Evolutionary conservation across 2,113 vertebrate species (phyloP).

Genomic region (Antennarius striatus): DNA sequence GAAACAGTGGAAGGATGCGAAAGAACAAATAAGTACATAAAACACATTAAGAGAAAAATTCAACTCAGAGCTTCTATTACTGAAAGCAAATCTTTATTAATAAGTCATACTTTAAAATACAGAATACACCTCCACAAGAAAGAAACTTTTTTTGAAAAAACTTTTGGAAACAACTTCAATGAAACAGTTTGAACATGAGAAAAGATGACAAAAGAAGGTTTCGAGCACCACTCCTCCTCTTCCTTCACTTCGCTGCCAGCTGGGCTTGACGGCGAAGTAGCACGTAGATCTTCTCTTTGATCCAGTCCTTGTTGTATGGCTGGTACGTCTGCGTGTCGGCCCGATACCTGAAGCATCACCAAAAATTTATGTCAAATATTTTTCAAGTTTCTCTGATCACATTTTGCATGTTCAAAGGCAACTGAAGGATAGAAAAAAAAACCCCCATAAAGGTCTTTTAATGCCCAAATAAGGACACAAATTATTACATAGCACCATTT

Average conservation of each 20-base stretch:
- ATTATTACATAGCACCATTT: no score
- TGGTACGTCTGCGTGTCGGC: conserved; percentile 98
- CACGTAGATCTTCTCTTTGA: conserved; percentile 99
- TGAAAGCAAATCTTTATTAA: conserved; percentile 65
- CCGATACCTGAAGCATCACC: conserved; percentile 84
- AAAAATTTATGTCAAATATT: not conserved
- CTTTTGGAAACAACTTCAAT: conserved; percentile 20
- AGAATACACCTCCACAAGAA: conserved; percentile 47
- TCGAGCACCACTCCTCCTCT: conserved; percentile 61
- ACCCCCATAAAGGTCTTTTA: no score
- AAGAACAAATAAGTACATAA: not conserved
- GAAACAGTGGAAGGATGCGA: not conserved
- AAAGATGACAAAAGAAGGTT: conserved; percentile 14
- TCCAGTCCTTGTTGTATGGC: conserved; percentile 99
- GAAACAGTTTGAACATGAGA: conserved; percentile 17
- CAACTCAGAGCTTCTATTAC: not conserved
- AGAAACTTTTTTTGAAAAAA: conserved; percentile 30
- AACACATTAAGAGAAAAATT: not conserved
- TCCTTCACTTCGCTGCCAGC: conserved; percentile 89
- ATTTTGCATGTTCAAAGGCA: no score
- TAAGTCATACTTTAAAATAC: conserved; percentile 57
- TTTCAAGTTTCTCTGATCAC: not conserved
- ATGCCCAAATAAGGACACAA: no score
- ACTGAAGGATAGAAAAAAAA: no score
- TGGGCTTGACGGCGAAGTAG: conserved; percentile 95